Evolutionary conservation across 1,140 invertebrate species (phyloP), one percentile per base, ranked within the genome.

Genomic region (Manduca sexta): DNA sequence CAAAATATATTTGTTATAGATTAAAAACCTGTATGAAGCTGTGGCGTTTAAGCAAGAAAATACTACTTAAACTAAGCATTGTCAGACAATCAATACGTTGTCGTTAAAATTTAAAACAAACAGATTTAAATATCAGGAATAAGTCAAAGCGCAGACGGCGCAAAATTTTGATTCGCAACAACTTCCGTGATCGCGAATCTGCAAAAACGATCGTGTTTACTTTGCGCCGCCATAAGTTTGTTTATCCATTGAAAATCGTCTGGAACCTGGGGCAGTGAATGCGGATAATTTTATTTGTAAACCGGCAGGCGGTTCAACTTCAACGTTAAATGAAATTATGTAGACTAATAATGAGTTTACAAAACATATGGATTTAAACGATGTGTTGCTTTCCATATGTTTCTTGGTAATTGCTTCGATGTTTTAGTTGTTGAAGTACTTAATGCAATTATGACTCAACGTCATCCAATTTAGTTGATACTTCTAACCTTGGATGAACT

Each of bases 191-290:
- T 46, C 53, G 44, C 52, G 63, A 61, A 65, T 51, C 48, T 33
- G 68, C 65, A 64, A 72, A 71, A 78, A 80, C 67, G 72, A 76
- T 40, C 51, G 39, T 80, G 70, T 80, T 80, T 80, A 71, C 72
- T 53, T 71, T 69, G 59, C 59, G 52, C 49, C 57, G 59, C 69
- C 73, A 54, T 65, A 63, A 70, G 74, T 72, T 80, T 76, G 72
- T 75, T 77, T 77, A 80, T 70, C 68, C n/a, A 61, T 62, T 56
- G 37, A 68, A 64, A 73, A 72, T 71, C 66, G 63, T 65, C 70
- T 59, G 65, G 64, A 66, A 56, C 66, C 56, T 39, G 40, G 18
- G 60, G 64, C 68, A 64, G 66, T 66, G 70, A 61, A 64, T 60
- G 58, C 56, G 64, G 63, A 66, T 74, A 72, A 74, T 69, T 68